These are phyloP conservation scores for Moxostoma hubbsi DNA, from an alignment of 2,797 vertebrate species.

Conservation along the genomic window DNA sequence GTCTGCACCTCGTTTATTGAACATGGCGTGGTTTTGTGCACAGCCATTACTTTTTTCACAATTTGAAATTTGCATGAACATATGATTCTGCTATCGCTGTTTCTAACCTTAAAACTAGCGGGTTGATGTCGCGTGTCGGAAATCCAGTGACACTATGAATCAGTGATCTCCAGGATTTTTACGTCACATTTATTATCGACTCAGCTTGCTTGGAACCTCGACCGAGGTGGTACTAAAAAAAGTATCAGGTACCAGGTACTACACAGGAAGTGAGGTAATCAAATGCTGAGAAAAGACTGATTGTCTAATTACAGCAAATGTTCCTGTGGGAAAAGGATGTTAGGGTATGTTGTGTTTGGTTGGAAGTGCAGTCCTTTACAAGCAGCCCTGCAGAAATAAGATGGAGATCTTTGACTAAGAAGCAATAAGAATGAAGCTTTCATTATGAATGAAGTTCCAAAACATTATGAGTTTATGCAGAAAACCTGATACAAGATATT, in stretches of 20 bases:
- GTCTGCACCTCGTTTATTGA: too few species aligned
- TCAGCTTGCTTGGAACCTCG: too few species aligned
- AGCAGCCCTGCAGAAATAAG: not conserved
- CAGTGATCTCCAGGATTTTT: too few species aligned
- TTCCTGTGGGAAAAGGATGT: slow-evolving; percentile 18
- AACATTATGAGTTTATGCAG: not conserved
- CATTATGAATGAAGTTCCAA: slow-evolving; percentile 4
- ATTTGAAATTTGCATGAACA: too few species aligned
- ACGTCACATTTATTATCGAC: too few species aligned
- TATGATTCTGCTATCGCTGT: too few species aligned
- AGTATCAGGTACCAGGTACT: not conserved
- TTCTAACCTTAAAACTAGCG: too few species aligned
- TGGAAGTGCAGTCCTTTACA: not conserved
- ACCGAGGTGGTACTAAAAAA: slow-evolving; percentile 4
- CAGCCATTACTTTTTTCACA: too few species aligned
- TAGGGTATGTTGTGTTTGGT: not conserved
- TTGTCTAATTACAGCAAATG: slow-evolving; percentile 20
- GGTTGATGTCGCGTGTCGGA: too few species aligned
- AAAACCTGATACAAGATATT: not conserved
- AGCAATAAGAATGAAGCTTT: not conserved
- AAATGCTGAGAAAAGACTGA: slow-evolving; percentile 33
- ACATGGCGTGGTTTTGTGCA: too few species aligned
- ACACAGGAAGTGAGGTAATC: slow-evolving; percentile 38
- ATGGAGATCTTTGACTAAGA: slow-evolving; percentile 9
- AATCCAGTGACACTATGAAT: too few species aligned